Evolutionary conservation across 2,113 vertebrate genomes (phyloP), one percentile per base, ranked within the genome.

Genomic region (Coturnix japonica): DNA sequence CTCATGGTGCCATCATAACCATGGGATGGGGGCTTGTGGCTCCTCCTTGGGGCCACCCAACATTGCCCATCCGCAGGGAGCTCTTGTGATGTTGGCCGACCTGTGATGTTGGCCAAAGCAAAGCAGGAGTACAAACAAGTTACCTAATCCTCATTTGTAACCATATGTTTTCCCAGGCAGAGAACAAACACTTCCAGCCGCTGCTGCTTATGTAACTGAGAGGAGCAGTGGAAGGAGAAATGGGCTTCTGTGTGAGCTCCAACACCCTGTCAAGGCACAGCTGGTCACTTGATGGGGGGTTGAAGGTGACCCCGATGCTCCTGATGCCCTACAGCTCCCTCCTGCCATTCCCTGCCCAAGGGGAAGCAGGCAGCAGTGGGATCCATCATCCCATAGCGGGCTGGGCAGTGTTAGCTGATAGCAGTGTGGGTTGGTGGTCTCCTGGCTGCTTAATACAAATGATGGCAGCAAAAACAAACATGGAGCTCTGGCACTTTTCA

Each of bases 121-220:
- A 30, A 30, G n/a, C 7, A 63, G 51, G 69, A 82, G 56, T 33
- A 63, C 61, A 89, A 86, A 79, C 25, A 8, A 19, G 53, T 75
- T 78, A 41, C 93, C 86, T 81, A 6, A 41, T 90, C 69, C 81
- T 87, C 41, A 85, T 59, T 33, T 90, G 92, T 47, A 90, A 85
- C 85, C 96, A 70, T 71, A 64, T 90, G 91, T 77, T 41, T 28
- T 47, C 63, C 76, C 28, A 70, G 80, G 90, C 60, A 35, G 91
- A 95, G 85, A 87, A 72, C 89, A 92, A 93, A 73, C 69, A 46
- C 90, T 95, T 94, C 93, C 91, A 91, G 37, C 46, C 70, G 53
- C 86, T 61, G 49, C 31, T 41, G 44, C 82, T 96, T 64, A 28
- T 6, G 31, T 28, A 87, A 59, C 20, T 15, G 89, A 33, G 11